Evolutionary conservation across 2,797 vertebrate genomes (phyloP).

Genomic region (Danio aesculapii): DNA sequence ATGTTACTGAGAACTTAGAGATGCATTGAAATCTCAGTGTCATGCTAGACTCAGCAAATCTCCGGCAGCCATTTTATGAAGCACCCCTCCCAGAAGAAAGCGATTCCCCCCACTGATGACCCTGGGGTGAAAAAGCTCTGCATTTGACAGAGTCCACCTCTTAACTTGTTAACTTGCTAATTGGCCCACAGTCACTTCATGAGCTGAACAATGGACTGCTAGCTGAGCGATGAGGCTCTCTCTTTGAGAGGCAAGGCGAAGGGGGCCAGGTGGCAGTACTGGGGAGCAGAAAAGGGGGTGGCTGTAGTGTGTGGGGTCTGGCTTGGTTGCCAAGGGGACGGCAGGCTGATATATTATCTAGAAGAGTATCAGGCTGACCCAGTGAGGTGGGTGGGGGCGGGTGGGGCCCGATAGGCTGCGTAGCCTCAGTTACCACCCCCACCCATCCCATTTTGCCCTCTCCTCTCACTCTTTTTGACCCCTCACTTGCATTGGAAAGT

Average conservation of each 20-base stretch:
- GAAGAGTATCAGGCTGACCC: conserved; percentile 64
- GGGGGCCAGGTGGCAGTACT: conserved; percentile 66
- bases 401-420: conserved; percentile 46
- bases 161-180: conserved; percentile 91
- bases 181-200: conserved; percentile 82
- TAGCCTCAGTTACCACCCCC: conserved; percentile 49
- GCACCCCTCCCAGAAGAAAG: conserved; percentile 50
- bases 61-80: conserved; percentile 60
- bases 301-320: conserved; percentile 71
- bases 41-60: conserved; percentile 39
- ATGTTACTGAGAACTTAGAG: conserved; percentile 2
- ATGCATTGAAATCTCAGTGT: not conserved
- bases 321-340: conserved; percentile 66
- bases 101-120: conserved; percentile 66
- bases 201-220: conserved; percentile 69
- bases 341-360: conserved; percentile 70
- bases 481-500: conserved; percentile 42
- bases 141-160: conserved; percentile 88
- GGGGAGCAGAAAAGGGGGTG: conserved; percentile 57
- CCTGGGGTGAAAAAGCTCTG: conserved; percentile 82
- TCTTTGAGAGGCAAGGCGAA: conserved; percentile 62
- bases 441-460: conserved; percentile 60
- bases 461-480: conserved; percentile 59
- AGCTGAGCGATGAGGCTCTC: conserved; percentile 70
- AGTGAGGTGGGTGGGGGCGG: conserved; percentile 55